Evolutionary conservation across 1,140 invertebrate genomes (phyloP).

Genomic region (Lucilia cuprina): DNA sequence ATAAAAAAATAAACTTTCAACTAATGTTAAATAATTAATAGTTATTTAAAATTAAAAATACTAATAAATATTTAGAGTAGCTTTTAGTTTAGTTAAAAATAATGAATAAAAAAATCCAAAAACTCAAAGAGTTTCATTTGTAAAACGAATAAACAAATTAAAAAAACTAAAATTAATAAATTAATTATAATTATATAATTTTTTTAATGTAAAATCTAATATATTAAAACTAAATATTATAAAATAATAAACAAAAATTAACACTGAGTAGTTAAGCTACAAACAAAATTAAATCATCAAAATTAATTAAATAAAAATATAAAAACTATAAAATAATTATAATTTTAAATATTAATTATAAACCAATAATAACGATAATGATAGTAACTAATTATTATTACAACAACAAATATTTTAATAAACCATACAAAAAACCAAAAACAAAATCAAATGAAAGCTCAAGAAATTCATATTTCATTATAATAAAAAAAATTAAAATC

Average conservation of each 20-base stretch:
- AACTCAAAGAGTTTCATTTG: conserved; percentile 42
- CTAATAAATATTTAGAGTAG: neutral
- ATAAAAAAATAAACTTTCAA: neutral
- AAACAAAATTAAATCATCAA: neutral
- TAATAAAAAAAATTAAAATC: neutral
- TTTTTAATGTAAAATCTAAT: conserved; percentile 9
- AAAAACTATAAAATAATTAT: neutral
- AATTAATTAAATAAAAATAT: neutral
- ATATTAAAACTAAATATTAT: neutral
- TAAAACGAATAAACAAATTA: conserved; percentile 38
- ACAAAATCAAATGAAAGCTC: conserved; percentile 7
- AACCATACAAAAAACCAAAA: neutral
- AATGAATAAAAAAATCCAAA: neutral
- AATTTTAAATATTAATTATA: neutral
- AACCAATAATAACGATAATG: neutral
- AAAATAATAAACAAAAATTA: conserved; percentile 13
- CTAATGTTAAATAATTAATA: too few species aligned
- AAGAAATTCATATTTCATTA: conserved; percentile 18
- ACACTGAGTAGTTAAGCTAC: neutral
- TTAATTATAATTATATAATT: conserved; percentile 3
- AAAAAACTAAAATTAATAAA: conserved; percentile 22
- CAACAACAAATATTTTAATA: conserved; percentile 11
- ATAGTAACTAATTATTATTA: conserved; percentile 5
- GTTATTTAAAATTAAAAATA: neutral
- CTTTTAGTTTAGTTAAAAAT: neutral